phyloP scores from a whole-genome alignment of 2,797 vertebrate species.

The Microctenopoma lineatum region DNA sequence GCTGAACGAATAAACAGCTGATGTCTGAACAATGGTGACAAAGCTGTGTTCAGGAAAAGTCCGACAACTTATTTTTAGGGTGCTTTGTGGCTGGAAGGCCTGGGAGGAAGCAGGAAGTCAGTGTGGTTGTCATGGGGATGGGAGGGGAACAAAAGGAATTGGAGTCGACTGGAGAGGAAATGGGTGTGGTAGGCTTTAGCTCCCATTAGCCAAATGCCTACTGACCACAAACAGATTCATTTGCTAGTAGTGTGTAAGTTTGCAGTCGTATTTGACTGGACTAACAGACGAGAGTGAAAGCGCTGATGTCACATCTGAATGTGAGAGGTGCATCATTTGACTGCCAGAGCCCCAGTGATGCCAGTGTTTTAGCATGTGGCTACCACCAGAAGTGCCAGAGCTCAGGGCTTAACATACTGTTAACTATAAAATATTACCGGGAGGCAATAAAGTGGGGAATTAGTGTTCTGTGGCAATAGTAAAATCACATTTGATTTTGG shows the following conservation, averaged over 20 bases:
- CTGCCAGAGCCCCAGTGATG: slow-evolving; percentile 26
- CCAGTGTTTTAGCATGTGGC: slow-evolving; percentile 21
- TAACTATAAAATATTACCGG: slow-evolving; percentile 15
- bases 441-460: slow-evolving; percentile 13
- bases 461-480: slow-evolving; percentile 10
- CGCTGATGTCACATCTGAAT: slow-evolving; percentile 29
- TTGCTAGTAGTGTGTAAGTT: slow-evolving; percentile 49
- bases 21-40: slow-evolving; percentile 76
- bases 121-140: slow-evolving; percentile 78
- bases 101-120: slow-evolving; percentile 83
- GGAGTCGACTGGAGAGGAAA: slow-evolving; percentile 78
- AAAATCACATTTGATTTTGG: slow-evolving; percentile 10
- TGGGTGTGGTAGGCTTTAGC: slow-evolving; percentile 79
- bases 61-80: slow-evolving; percentile 77
- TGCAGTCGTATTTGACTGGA: slow-evolving; percentile 38
- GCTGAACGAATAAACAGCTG: slow-evolving; percentile 78
- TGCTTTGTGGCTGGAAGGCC: slow-evolving; percentile 68
- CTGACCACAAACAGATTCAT: slow-evolving; percentile 74
- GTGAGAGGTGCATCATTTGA: slow-evolving; percentile 2
- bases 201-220: slow-evolving; percentile 75
- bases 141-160: slow-evolving; percentile 80
- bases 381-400: background rate
- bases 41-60: slow-evolving; percentile 72
- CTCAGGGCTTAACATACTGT: background rate
- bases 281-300: slow-evolving; percentile 13